Conservation (phyloP, 2,113 vertebrate genomes). For the Numida meleagris region DNA sequence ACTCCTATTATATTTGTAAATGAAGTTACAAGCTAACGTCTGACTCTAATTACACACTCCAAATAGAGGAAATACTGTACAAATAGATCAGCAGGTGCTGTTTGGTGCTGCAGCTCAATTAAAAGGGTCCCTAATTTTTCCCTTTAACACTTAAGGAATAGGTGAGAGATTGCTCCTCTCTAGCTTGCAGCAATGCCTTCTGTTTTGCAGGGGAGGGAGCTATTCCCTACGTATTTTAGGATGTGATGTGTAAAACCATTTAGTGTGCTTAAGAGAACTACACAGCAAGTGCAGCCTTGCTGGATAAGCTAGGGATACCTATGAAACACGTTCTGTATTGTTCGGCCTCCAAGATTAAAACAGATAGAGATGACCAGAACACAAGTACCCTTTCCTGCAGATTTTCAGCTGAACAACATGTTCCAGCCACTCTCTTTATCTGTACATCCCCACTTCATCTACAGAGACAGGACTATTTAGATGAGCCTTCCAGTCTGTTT, state of each 20-base stretch:
- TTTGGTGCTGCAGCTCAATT: background rate
- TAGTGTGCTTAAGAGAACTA: background rate
- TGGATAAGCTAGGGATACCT: background rate
- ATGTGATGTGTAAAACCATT: background rate
- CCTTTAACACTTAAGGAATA: background rate
- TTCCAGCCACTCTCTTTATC: background rate
- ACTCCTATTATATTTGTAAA: conserved; percentile 17
- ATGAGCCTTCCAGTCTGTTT: background rate
- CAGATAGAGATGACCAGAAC: background rate
- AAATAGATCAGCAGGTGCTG: background rate
- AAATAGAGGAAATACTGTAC: background rate
- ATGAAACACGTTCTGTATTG: background rate
- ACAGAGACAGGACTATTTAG: background rate
- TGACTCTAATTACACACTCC: background rate
- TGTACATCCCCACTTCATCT: background rate
- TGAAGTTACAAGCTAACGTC: background rate
- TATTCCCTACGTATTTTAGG: conserved; percentile 44
- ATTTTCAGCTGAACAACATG: background rate
- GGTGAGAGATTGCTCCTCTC: background rate
- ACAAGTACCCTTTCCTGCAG: background rate
- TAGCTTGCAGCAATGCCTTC: conserved; percentile 17
- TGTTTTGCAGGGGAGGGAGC: conserved; percentile 58
- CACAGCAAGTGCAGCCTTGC: background rate
- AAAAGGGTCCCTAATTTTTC: background rate
- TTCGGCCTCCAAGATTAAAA: background rate